A percentile compares a stretch with the other conserved stretches of the same genome.
Evolutionary conservation across 2,113 vertebrate species (phyloP).

Genomic region (Alligator mississippiensis): DNA sequence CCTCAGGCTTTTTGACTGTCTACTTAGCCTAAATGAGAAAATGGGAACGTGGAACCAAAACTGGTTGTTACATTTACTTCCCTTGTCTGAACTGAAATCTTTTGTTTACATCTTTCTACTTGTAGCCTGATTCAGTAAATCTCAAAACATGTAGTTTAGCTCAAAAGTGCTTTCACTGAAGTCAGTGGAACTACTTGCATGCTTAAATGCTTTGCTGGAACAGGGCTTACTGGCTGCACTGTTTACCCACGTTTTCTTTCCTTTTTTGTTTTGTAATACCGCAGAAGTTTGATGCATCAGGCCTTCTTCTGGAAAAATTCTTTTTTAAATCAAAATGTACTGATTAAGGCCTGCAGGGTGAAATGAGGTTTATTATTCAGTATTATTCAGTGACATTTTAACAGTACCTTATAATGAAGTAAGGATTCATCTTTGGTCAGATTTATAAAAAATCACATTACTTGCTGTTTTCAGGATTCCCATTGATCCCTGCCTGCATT

Average conservation of each 20-base stretch:
- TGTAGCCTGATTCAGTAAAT: background rate
- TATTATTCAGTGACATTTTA: background rate
- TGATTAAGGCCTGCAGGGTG: background rate
- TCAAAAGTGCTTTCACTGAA: background rate
- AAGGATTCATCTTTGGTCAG: background rate
- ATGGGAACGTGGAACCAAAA: background rate
- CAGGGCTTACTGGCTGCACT: background rate
- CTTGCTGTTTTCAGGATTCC: constrained; percentile 85
- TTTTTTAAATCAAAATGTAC: background rate
- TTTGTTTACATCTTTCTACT: background rate
- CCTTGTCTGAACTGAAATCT: background rate
- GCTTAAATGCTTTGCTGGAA: background rate
- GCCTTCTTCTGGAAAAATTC: background rate
- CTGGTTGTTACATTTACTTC: background rate
- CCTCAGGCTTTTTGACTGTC: too few relatives aligned
- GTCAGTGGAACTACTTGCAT: background rate
- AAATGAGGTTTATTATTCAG: background rate
- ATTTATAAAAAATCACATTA: background rate
- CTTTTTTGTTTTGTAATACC: background rate
- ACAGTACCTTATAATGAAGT: background rate
- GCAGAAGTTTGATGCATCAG: background rate
- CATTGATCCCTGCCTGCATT: constrained; percentile 92
- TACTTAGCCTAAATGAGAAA: too few relatives aligned
- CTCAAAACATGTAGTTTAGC: background rate
- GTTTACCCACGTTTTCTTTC: background rate